phyloP scores from a whole-genome alignment of 2,797 vertebrate genomes.

The Astyanax mexicanus region DNA sequence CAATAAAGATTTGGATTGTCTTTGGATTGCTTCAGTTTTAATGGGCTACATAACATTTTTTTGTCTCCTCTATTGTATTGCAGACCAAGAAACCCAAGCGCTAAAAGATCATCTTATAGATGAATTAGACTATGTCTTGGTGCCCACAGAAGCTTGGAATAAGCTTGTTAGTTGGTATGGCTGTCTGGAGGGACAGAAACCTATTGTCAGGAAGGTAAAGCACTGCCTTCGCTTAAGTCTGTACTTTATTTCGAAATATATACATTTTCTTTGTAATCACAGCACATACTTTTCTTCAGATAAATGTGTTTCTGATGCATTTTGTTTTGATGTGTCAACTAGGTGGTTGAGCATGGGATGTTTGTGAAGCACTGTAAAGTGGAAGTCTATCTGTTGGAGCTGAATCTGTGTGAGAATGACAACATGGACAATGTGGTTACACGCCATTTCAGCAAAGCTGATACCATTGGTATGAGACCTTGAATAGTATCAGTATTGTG shows the following conservation, averaged over 20 bases:
- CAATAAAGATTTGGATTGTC: background rate
- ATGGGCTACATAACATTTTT: background rate
- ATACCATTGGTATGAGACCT: slow-evolving; percentile 86
- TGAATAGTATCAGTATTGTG: background rate
- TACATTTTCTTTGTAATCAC: background rate
- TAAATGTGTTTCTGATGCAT: background rate
- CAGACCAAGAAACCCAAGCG: slow-evolving; percentile 88
- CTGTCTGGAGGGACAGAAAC: slow-evolving; percentile 88
- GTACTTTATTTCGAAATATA: background rate
- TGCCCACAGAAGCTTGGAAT: slow-evolving; percentile 93
- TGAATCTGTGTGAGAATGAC: slow-evolving; percentile 93
- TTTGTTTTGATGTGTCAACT: slow-evolving; percentile 32
- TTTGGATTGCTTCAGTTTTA: background rate
- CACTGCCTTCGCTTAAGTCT: too few relatives aligned
- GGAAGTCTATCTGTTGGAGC: slow-evolving; percentile 95
- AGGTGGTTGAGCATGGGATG: slow-evolving; percentile 97
- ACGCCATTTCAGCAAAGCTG: slow-evolving; percentile 95
- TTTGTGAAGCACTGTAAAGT: slow-evolving; percentile 99
- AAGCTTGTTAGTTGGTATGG: slow-evolving; percentile 92
- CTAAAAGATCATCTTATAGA: slow-evolving; percentile 97
- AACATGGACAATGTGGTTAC: slow-evolving; percentile 89
- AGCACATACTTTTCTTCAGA: too few relatives aligned
- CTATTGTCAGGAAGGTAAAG: slow-evolving; percentile 93
- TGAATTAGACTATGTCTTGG: slow-evolving; percentile 93
- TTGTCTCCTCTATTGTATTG: slow-evolving; percentile 38